Conservation (phyloP, 1,140 invertebrate species). For the Colletes latitarsis region DNA sequence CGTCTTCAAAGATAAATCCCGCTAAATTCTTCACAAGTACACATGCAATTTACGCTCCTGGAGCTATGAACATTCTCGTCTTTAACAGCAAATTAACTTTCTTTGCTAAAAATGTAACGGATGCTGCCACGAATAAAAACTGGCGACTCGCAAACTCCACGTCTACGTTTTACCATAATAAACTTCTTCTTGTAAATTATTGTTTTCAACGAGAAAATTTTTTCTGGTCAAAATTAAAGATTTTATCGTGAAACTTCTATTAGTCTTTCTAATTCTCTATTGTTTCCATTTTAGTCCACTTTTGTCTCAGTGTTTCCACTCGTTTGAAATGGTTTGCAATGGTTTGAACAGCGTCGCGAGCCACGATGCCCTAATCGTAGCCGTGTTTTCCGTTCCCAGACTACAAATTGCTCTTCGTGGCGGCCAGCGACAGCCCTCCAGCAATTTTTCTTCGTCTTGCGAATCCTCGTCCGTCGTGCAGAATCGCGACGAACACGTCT, state of each 20-base stretch:
- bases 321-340: no score
- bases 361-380: no score
- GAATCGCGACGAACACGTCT: neutral
- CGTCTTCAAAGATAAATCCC: slow-evolving; percentile 36
- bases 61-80: slow-evolving; percentile 6
- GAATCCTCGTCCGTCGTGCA: neutral
- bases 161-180: no score
- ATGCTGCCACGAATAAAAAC: neutral
- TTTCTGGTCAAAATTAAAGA: no score
- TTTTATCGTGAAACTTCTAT: no score
- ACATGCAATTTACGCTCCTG: slow-evolving; percentile 27
- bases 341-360: no score
- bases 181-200: neutral
- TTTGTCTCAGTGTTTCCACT: no score
- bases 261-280: no score
- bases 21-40: slow-evolving; percentile 20
- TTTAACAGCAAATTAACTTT: slow-evolving; percentile 24
- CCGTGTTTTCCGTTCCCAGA: neutral
- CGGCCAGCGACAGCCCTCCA: neutral
- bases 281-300: no score
- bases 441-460: slow-evolving; percentile 20
- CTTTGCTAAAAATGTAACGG: slow-evolving; percentile 4
- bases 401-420: neutral
- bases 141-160: neutral
- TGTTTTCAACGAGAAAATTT: neutral